Evolutionary conservation across 2,797 vertebrate genomes (phyloP).

Genomic region (Rachycentron canadum): DNA sequence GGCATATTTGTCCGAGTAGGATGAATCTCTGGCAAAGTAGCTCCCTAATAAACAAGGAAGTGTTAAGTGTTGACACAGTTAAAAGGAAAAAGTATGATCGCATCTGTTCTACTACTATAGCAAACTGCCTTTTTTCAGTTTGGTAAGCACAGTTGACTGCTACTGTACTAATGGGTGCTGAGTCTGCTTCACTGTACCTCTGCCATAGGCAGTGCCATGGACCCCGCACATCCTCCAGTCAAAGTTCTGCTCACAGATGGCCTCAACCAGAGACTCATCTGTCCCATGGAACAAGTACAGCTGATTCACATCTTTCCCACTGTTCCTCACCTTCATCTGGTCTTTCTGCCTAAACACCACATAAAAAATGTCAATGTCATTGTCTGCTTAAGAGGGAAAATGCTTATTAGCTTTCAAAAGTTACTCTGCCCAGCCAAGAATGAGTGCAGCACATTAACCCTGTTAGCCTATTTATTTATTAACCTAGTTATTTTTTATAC

Average conservation of each 20-base stretch:
- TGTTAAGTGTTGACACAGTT: background rate
- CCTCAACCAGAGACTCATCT: conserved; percentile 66
- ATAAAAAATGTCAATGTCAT: background rate
- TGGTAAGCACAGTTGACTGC: background rate
- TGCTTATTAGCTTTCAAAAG: background rate
- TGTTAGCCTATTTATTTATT: background rate
- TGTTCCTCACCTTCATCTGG: conserved; percentile 82
- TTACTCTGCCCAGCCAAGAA: background rate
- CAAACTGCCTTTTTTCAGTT: background rate
- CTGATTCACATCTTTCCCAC: conserved; percentile 71
- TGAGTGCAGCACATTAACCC: background rate
- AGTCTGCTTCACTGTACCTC: conserved; percentile 75
- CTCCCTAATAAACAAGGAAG: conserved; percentile 83
- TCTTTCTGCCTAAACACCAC: conserved; percentile 83
- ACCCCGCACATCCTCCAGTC: conserved; percentile 88
- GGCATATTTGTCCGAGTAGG: conserved; percentile 89
- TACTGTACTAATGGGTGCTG: too few species aligned
- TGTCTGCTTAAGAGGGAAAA: background rate
- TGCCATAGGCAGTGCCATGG: conserved; percentile 84
- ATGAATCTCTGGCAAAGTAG: conserved; percentile 94
- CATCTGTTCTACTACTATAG: background rate
- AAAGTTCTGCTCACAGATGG: conserved; percentile 90
- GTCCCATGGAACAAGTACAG: conserved; percentile 87
- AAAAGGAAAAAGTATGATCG: background rate
- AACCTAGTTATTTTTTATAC: background rate